Evolutionary conservation across 2,888 invertebrate genomes (phyloP), one percentile per base, ranked within the genome.

Genomic region (Tanypteryx hageni): DNA sequence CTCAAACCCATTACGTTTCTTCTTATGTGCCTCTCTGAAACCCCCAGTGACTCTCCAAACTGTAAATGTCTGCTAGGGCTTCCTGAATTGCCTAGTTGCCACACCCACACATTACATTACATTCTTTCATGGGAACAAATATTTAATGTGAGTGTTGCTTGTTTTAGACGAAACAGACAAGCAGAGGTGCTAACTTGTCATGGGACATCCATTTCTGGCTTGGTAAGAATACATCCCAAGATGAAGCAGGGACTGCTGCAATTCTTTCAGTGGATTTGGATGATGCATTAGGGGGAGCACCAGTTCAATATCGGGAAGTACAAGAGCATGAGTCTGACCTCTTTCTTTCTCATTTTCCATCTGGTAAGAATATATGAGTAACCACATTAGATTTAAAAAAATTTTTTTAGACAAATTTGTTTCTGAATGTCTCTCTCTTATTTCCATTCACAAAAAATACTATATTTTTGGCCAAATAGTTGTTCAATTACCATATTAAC

Each of bases 121-220:
- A 68, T 68, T n/a, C n/a, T n/a, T 68, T 4, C n/a, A 68, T 68
- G n/a, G 16, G 5, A n/a, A 68, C n/a, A 68, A n/a, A 68, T 68
- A 68, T 3, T 44, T 44, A 44, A 44, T 5, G n/a, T 44, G 58
- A 82, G 81, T 89, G 14, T 92, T 86, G 86, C 92, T 93, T 92
- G 93, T 95, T 95, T 82, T 95, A 98, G 98, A 98, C 98, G 0
- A 97, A 96, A 94, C 95, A 97, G 95, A 92, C 44, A 3, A 96
- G 96, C 94, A 96, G 96, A 92, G 96, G 96, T 93, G 68, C 93
- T 93, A 57, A 94, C 94, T 92, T 89, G 18, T 64, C 89, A 22
- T 98, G 98, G 97, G 97, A 98, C 94, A 97, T 98, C 92, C 98
- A 98, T 95, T 98, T 97, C 95, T 98, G 98, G 98, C 96, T 98